Evolutionary conservation across 2,888 invertebrate genomes (phyloP).

Genomic region (Euzophera pinguis): DNA sequence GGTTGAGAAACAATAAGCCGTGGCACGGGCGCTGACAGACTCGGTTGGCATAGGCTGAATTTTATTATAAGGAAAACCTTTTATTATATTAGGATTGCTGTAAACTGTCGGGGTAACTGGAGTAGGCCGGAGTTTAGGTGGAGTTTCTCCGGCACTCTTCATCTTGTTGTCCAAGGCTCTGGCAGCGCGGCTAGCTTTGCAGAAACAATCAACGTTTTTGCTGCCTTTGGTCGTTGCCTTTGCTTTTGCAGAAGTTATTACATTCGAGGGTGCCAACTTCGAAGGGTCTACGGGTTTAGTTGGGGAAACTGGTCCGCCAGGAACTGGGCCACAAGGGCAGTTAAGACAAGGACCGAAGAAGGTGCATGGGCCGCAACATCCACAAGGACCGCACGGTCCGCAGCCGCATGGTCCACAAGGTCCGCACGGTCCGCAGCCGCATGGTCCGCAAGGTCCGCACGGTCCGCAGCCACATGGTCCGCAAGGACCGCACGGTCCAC

Average conservation of each 20-base stretch:
- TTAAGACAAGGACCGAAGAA: background rate
- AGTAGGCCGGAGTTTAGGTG: too few relatives aligned
- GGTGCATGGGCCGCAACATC: conserved; percentile 21
- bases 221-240: background rate
- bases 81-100: background rate
- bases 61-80: background rate
- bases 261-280: background rate
- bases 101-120: background rate
- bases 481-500: conserved; percentile 24
- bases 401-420: conserved; percentile 24
- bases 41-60: background rate
- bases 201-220: conserved; percentile 1
- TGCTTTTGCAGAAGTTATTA: background rate
- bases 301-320: background rate
- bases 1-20: background rate
- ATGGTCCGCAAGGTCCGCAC: conserved; percentile 21
- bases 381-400: conserved; percentile 23
- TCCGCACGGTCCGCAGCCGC: conserved; percentile 19
- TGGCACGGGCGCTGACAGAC: background rate
- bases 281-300: background rate
- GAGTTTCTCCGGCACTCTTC: background rate
- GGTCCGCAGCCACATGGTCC: conserved; percentile 19
- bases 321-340: background rate
- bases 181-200: conserved; percentile 2
- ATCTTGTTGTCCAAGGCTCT: conserved; percentile 3